Percentiles rank a stretch among this genome's conserved stretches.
phyloP scores from a whole-genome alignment of 2,888 invertebrate species.

The Poecilobothrus nobilitatus region DNA sequence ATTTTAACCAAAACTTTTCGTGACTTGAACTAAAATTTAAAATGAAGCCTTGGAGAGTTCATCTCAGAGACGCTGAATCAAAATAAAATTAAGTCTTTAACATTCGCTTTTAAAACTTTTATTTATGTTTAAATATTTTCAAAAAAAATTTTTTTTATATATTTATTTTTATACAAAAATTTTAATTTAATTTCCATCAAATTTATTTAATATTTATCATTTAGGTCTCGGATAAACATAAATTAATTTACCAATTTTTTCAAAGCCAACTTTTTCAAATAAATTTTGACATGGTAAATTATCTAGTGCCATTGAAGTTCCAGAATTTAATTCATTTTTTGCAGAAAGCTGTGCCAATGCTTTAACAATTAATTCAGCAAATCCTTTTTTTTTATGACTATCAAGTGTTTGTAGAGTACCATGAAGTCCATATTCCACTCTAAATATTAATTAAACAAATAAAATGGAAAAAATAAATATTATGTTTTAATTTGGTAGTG shows the following conservation, averaged over 20 bases:
- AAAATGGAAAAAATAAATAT: neutral
- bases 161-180: too few species aligned
- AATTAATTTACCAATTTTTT: constrained; percentile 28
- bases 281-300: constrained; percentile 32
- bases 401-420: constrained; percentile 34
- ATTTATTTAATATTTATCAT: too few species aligned
- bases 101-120: too few species aligned
- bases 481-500: neutral
- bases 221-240: constrained; percentile 22
- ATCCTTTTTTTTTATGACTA: constrained; percentile 31
- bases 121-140: too few species aligned
- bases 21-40: too few species aligned
- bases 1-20: too few species aligned
- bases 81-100: too few species aligned
- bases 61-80: too few species aligned
- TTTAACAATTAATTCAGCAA: constrained; percentile 32
- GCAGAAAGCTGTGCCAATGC: constrained; percentile 30
- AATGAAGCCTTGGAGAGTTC: too few species aligned
- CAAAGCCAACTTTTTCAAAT: constrained; percentile 36
- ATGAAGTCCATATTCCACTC: constrained; percentile 32
- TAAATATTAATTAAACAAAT: constrained; percentile 18
- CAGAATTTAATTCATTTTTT: constrained; percentile 27
- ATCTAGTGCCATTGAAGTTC: constrained; percentile 31
- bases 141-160: too few species aligned
- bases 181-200: too few species aligned